phyloP scores from a whole-genome alignment of 1,140 invertebrate genomes.

The Sitodiplosis mosellana region DNA sequence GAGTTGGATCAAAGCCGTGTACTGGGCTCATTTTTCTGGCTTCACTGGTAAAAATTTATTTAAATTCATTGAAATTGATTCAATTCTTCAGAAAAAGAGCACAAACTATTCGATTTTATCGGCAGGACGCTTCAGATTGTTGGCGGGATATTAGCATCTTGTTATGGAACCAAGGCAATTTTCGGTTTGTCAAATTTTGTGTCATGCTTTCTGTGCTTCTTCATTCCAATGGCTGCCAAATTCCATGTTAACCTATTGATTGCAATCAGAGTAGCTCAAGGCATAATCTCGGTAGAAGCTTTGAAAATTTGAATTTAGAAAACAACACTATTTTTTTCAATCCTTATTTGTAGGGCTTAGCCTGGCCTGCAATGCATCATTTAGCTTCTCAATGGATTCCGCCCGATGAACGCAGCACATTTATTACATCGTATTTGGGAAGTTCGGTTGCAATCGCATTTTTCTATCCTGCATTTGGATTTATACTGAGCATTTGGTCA shows the following conservation, averaged over 20 bases:
- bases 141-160: constrained; percentile 47
- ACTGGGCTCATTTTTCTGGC: constrained; percentile 54
- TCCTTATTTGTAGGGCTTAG: constrained; percentile 41
- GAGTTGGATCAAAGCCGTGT: constrained; percentile 45
- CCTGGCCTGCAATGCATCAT: constrained; percentile 67
- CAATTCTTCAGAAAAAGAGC: too few relatives aligned
- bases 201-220: constrained; percentile 45
- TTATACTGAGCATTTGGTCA: constrained; percentile 37
- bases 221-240: constrained; percentile 44
- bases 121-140: constrained; percentile 52
- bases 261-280: constrained; percentile 45
- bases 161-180: constrained; percentile 49
- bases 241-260: constrained; percentile 40
- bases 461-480: constrained; percentile 48
- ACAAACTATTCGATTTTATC: too few relatives aligned
- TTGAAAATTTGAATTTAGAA: neutral
- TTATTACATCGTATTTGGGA: constrained; percentile 51
- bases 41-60: too few relatives aligned
- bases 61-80: too few relatives aligned
- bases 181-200: constrained; percentile 49
- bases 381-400: constrained; percentile 72
- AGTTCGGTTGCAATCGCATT: constrained; percentile 44
- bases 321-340: neutral
- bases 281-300: constrained; percentile 45
- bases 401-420: constrained; percentile 54